Percentiles rank a stretch among this genome's conserved stretches.
phyloP scores from a whole-genome alignment of 92 coral and sea anemone genomes.

The Epizoanthus illoricatus region DNA sequence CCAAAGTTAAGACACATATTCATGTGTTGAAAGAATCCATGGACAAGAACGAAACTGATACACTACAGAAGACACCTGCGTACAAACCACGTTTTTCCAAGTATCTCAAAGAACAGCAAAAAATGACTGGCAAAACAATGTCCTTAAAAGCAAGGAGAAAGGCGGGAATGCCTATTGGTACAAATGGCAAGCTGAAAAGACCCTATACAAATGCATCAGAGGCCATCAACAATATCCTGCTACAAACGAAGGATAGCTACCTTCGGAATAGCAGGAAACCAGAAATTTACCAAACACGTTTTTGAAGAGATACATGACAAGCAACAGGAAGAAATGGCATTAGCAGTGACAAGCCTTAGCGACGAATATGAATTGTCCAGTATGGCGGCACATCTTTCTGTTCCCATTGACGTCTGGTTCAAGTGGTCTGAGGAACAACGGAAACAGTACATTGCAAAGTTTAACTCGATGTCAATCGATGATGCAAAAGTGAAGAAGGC shows the following conservation, averaged over 20 bases:
- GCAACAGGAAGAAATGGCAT: conserved; percentile 43
- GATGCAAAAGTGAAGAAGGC: conserved; percentile 40
- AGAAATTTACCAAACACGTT: conserved; percentile 50
- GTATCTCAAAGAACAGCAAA: conserved; percentile 28
- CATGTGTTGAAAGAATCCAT: background rate
- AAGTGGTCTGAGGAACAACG: conserved; percentile 47
- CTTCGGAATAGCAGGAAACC: conserved; percentile 18
- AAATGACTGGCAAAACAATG: conserved; percentile 42
- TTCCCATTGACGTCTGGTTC: conserved; percentile 50
- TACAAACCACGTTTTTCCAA: conserved; percentile 38
- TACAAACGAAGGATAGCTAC: conserved; percentile 36
- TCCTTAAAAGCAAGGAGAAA: conserved; percentile 43
- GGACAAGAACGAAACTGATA: conserved; percentile 4
- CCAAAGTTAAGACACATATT: conserved; percentile 27
- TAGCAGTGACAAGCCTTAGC: conserved; percentile 42
- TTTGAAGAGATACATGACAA: conserved; percentile 51
- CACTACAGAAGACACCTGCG: conserved; percentile 9
- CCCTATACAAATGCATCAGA: conserved; percentile 33
- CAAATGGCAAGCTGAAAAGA: conserved; percentile 38
- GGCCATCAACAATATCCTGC: conserved; percentile 21
- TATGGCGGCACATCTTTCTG: conserved; percentile 41
- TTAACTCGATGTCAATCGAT: conserved; percentile 28
- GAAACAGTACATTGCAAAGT: conserved; percentile 43
- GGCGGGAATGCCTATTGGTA: conserved; percentile 42
- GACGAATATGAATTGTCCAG: conserved; percentile 40